A percentile compares a stretch with the other conserved stretches of the same genome.
These are phyloP conservation scores for Macroramphosus scolopax DNA, from an alignment of 2,797 vertebrate species.

Conservation along the genomic window DNA sequence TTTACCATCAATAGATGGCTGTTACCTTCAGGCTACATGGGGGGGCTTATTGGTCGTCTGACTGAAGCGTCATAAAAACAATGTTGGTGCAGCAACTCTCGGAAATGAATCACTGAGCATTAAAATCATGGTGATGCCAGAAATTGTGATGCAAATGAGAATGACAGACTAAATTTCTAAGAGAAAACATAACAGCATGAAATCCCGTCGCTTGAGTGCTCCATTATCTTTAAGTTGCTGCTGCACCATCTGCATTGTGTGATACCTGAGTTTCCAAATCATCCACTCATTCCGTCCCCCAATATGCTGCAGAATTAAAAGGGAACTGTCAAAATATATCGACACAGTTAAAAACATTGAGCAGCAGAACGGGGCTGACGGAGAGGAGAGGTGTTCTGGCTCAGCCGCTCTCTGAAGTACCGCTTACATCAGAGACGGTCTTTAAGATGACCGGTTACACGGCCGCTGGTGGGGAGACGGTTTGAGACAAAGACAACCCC, in stretches of 20 bases:
- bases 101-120: slow-evolving; percentile 6
- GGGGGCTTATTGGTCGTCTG: slow-evolving; percentile 19
- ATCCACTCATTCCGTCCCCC: slow-evolving; percentile 4
- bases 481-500: too few species aligned
- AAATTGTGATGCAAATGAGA: background rate
- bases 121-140: slow-evolving; percentile 1
- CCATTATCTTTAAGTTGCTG: slow-evolving; percentile 25
- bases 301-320: slow-evolving; percentile 14
- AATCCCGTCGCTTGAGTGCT: slow-evolving; percentile 31
- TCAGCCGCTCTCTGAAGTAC: slow-evolving; percentile 22
- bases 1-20: slow-evolving; percentile 29
- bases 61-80: slow-evolving; percentile 18
- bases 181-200: slow-evolving; percentile 5
- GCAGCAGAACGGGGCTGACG: slow-evolving; percentile 34
- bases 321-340: background rate
- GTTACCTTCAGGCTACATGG: slow-evolving; percentile 20
- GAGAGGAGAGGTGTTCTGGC: slow-evolving; percentile 27
- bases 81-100: slow-evolving; percentile 2
- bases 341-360: slow-evolving; percentile 9
- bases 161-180: slow-evolving; percentile 1
- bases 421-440: slow-evolving; percentile 18
- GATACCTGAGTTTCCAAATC: slow-evolving; percentile 8
- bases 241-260: slow-evolving; percentile 54
- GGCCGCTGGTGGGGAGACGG: slow-evolving; percentile 13
- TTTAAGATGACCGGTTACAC: slow-evolving; percentile 31